Base-by-base conservation (phyloP, 2,797 vertebrate genomes). In the Rhincodon typus region DNA sequence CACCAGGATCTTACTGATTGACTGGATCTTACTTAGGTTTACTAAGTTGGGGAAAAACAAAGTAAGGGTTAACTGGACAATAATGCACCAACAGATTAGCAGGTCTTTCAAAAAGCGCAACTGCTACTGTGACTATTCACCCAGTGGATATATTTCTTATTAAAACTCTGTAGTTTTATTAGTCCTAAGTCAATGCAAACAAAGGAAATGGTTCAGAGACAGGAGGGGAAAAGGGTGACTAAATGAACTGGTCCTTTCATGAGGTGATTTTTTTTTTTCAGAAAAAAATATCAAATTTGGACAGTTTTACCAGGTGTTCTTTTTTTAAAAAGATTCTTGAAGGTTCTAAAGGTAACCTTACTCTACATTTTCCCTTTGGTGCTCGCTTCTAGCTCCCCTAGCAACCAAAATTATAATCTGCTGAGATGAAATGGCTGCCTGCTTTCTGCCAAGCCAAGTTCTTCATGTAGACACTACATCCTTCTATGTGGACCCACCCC, bases 401-500 rank as follows among this genome's bases (percentile, higher is more conserved):
- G 50, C 94, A 72, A 95, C 94, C 70, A 95, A 34, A 74, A 77
- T 70, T 57, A 95, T 95, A 95, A 95, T 95, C 94, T 95, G 97
- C 96, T 97, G 98, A 97, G 97, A 98, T 98, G 97, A 98, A 98
- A 98, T 97, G 98, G 97, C 97, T 97, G 97, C 98, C 97, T 97
- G 97, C 97, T 97, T 97, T 97, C 97, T 98, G 97, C 98, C 97
- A 98, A 97, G 97, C 98, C 97, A 97, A 97, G 97, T 97, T 97
- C 97, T 97, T 98, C 97, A 98, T 98, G 98, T 98, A 98, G 98
- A 98, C 98, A 98, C 98, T 98, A 98, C 98, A 98, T 98, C 98
- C 98, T 98, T 98, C 98, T 97, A 97, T 98, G 98, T 97, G 97
- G 97, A 98, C 98, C 98, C 98, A 98, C 98, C 98, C 98, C 98